A percentile compares a stretch with the other conserved stretches of the same genome.
phyloP scores from a whole-genome alignment of 2,797 vertebrate genomes.

The Taeniopygia guttata region DNA sequence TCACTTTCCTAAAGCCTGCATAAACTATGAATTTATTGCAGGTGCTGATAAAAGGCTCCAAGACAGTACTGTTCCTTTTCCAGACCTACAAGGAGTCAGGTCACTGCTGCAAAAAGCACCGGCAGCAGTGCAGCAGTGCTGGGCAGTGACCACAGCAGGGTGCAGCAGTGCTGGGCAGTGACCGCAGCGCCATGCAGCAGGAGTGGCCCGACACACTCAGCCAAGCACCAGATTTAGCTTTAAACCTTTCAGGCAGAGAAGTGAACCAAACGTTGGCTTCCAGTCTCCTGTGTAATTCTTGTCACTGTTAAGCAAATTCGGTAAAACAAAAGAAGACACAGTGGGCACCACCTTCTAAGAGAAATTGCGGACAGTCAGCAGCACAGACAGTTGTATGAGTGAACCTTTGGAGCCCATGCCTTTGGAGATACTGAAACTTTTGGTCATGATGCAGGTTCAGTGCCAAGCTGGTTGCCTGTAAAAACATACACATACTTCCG shows the following conservation, averaged over 20 bases:
- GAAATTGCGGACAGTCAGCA: neutral
- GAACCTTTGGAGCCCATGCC: neutral
- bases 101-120: neutral
- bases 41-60: neutral
- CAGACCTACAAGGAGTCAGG: neutral
- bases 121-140: fast-evolving
- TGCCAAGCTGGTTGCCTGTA: neutral
- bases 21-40: neutral
- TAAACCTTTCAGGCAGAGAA: neutral
- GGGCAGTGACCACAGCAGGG: too few species aligned
- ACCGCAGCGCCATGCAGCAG: neutral
- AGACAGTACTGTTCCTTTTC: neutral
- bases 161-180: too few species aligned
- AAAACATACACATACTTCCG: neutral
- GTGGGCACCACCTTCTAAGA: neutral
- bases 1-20: neutral
- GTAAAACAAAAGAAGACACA: neutral
- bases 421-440: neutral
- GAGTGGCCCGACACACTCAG: fast-evolving
- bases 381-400: neutral
- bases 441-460: neutral
- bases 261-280: neutral
- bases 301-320: neutral
- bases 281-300: neutral
- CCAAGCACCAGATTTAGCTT: neutral